phyloP scores from a whole-genome alignment of 2,113 vertebrate species.

The Clinocottus analis region DNA sequence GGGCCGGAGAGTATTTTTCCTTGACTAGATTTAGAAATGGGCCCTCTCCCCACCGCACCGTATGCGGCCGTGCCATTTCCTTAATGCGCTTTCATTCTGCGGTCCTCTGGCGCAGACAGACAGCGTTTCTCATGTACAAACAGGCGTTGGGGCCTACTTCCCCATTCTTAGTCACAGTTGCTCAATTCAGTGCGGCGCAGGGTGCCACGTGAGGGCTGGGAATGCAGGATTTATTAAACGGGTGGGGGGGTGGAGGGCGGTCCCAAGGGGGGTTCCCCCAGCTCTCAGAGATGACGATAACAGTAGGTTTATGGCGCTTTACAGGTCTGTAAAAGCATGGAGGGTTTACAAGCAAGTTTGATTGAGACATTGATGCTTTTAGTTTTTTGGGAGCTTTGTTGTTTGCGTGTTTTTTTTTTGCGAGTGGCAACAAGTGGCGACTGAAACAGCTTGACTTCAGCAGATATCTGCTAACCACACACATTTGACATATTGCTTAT shows the following conservation, averaged over 20 bases:
- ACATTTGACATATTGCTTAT: neutral
- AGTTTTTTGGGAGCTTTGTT: neutral
- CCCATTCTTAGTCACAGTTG: constrained; percentile 80
- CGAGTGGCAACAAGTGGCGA: too few relatives aligned
- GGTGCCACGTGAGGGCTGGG: constrained; percentile 77
- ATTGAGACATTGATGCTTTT: neutral
- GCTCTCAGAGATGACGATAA: constrained; percentile 58
- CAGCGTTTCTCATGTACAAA: constrained; percentile 69
- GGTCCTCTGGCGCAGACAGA: constrained; percentile 38
- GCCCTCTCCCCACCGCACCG: constrained; percentile 15
- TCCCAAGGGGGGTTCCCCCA: constrained; percentile 59
- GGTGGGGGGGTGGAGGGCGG: constrained; percentile 41
- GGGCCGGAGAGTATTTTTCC: constrained; percentile 39
- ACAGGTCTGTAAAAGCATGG: constrained; percentile 32
- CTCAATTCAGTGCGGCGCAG: constrained; percentile 71
- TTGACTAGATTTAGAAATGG: constrained; percentile 29
- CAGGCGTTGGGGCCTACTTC: constrained; percentile 75
- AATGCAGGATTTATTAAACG: constrained; percentile 72
- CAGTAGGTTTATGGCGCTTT: constrained; percentile 46
- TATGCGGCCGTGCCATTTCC: constrained; percentile 50
- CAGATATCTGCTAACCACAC: neutral
- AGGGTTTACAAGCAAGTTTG: neutral
- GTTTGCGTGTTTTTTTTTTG: neutral
- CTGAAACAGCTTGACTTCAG: neutral
- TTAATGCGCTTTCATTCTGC: constrained; percentile 40